A percentile compares a stretch with the other conserved stretches of the same genome.
Conservation (phyloP, 2,888 invertebrate species). For the Eledona agricola region DNA sequence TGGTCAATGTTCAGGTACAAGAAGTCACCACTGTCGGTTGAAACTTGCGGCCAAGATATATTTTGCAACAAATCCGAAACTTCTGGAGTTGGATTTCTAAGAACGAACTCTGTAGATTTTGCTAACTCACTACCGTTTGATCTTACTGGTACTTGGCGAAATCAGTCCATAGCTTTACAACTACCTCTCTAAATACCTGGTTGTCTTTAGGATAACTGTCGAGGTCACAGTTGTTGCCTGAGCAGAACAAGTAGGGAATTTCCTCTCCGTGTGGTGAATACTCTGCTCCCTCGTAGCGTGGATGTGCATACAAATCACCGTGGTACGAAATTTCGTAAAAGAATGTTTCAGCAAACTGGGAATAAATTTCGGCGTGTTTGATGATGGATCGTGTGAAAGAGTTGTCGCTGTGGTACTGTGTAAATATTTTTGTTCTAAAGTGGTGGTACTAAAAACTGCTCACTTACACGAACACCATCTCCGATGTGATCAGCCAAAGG, state of each 20-base stretch:
- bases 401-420: not conserved
- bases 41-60: constrained; percentile 39
- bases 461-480: not conserved
- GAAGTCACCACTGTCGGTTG: not conserved
- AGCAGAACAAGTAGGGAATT: constrained; percentile 4
- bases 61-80: constrained; percentile 35
- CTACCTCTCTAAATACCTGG: constrained; percentile 62
- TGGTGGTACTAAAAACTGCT: too few species aligned
- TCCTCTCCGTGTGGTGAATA: not conserved
- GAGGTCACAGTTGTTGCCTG: constrained; percentile 11
- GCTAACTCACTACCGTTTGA: not conserved
- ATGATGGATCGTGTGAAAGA: not conserved
- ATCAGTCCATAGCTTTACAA: constrained; percentile 66
- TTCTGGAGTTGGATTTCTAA: constrained; percentile 18
- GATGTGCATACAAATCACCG: not conserved
- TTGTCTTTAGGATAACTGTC: constrained; percentile 49
- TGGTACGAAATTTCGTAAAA: not conserved
- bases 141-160: constrained; percentile 64
- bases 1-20: constrained; percentile 1
- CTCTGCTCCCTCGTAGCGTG: not conserved
- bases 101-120: not conserved
- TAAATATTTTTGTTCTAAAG: not conserved
- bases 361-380: not conserved
- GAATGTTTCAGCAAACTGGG: not conserved
- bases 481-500: constrained; percentile 1